Evolutionary conservation across 2,888 invertebrate genomes (phyloP).

Genomic region (Actias luna): DNA sequence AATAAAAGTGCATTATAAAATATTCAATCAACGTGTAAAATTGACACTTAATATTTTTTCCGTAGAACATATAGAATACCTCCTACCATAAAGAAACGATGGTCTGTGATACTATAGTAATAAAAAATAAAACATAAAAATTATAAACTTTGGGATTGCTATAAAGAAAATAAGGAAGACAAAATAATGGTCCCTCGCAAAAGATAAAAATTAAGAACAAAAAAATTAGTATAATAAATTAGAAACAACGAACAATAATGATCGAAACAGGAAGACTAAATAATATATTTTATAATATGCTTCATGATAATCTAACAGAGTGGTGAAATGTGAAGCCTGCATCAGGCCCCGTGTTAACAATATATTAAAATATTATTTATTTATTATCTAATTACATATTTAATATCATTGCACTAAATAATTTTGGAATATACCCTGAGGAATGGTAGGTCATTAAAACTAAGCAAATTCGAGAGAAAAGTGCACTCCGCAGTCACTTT

Average conservation of each 20-base stretch:
- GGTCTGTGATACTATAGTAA: conserved; percentile 57
- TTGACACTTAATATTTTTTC: too few relatives aligned
- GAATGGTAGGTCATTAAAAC: conserved; percentile 72
- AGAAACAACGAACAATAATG: conserved; percentile 51
- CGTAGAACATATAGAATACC: conserved; percentile 13
- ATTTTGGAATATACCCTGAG: conserved; percentile 76
- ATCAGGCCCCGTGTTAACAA: conserved; percentile 28
- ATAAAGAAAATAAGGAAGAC: conserved; percentile 72
- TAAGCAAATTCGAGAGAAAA: conserved; percentile 76
- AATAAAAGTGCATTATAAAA: too few relatives aligned
- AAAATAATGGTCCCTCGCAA: conserved; percentile 66
- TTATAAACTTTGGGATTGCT: conserved; percentile 74
- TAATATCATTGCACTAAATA: conserved; percentile 78
- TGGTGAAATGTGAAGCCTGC: conserved; percentile 40
- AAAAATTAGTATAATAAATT: conserved; percentile 46
- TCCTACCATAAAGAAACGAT: conserved; percentile 25
- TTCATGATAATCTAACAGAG: conserved; percentile 43
- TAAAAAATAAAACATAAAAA: conserved; percentile 69
- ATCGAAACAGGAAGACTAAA: conserved; percentile 36
- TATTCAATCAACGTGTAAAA: too few relatives aligned
- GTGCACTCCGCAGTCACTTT: neutral
- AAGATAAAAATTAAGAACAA: conserved; percentile 42
- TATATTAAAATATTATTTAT: conserved; percentile 38
- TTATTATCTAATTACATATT: conserved; percentile 53
- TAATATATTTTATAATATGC: too few relatives aligned